Evolutionary conservation across 1,140 invertebrate species (phyloP).

Genomic region (Trachelipus rathkii): DNA sequence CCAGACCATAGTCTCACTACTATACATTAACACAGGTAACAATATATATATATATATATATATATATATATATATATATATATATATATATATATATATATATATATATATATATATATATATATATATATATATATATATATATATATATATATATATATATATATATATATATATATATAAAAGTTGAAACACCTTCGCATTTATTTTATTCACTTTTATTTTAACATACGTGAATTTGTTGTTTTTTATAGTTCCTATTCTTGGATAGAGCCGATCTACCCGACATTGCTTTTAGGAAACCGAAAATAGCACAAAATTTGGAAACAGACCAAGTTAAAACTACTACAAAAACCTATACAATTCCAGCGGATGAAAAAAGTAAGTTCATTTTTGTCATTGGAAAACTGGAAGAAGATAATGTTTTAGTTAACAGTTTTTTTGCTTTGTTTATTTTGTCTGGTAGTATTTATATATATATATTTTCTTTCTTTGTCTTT

Average conservation of each 20-base stretch:
- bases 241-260: not conserved
- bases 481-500: too few species aligned
- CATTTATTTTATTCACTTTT: too few species aligned
- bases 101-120: not conserved
- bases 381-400: not conserved
- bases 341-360: slow-evolving; percentile 19
- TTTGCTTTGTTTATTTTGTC: too few species aligned
- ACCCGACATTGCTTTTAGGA: slow-evolving; percentile 14
- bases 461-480: too few species aligned
- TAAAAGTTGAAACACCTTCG: slow-evolving; percentile 27
- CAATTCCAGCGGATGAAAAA: not conserved
- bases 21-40: too few species aligned
- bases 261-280: slow-evolving; percentile 23
- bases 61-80: slow-evolving; percentile 20
- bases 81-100: slow-evolving; percentile 17
- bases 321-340: not conserved
- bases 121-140: not conserved
- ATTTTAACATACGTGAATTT: too few species aligned
- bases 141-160: slow-evolving; percentile 1
- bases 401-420: too few species aligned
- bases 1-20: too few species aligned
- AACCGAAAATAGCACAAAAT: not conserved
- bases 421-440: too few species aligned
- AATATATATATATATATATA: not conserved
- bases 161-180: slow-evolving; percentile 21